These are phyloP conservation scores for Mustela nigripes DNA, from an alignment of 2,113 vertebrate genomes.

Conservation along the genomic window DNA sequence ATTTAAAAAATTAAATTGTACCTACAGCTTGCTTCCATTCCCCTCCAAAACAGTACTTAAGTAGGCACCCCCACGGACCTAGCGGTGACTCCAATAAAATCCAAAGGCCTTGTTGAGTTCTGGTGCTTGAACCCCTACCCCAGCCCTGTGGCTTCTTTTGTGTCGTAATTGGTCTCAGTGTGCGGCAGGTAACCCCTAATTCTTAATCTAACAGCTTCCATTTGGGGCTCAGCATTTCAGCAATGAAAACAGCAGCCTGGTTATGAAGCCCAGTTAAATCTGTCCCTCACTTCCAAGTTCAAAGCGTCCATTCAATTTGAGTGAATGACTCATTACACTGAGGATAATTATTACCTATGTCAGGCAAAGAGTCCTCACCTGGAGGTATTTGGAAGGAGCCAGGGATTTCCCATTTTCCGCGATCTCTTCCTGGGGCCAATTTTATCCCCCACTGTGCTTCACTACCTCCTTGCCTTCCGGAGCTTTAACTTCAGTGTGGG, in stretches of 20 bases:
- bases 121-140: slow-evolving; percentile 35
- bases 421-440: slow-evolving; percentile 31
- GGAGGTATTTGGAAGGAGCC: slow-evolving; percentile 68
- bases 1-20: slow-evolving; percentile 17
- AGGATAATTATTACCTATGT: slow-evolving; percentile 64
- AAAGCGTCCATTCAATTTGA: slow-evolving; percentile 70
- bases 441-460: not conserved
- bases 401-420: slow-evolving; percentile 63
- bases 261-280: slow-evolving; percentile 63
- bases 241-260: slow-evolving; percentile 65
- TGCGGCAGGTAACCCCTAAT: slow-evolving; percentile 49
- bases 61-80: not conserved
- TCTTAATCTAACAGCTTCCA: slow-evolving; percentile 66
- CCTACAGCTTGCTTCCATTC: not conserved
- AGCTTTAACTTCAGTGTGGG: slow-evolving; percentile 4
- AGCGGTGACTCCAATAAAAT: slow-evolving; percentile 41
- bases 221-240: slow-evolving; percentile 45
- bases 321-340: slow-evolving; percentile 61
- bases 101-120: slow-evolving; percentile 55
- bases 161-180: slow-evolving; percentile 58
- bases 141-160: slow-evolving; percentile 32
- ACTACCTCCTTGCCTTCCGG: not conserved
- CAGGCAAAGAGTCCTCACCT: slow-evolving; percentile 47
- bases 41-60: not conserved
- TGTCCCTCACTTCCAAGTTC: slow-evolving; percentile 54